These are phyloP conservation scores for Tamandua tetradactyla DNA, from an alignment of 2,797 vertebrate species.

Conservation along the genomic window DNA sequence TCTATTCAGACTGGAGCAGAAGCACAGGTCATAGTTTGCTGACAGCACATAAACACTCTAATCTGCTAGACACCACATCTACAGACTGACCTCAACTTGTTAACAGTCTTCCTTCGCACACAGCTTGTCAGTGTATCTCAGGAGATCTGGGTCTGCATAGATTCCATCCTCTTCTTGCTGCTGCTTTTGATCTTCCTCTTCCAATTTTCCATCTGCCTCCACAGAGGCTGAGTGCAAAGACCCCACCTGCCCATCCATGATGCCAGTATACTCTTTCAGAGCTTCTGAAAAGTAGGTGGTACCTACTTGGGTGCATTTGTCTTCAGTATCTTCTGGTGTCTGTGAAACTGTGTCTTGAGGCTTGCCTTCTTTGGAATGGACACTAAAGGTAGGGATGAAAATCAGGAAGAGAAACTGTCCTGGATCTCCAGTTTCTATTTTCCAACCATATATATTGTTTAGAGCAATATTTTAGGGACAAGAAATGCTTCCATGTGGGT, in stretches of 20 bases:
- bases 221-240: not conserved
- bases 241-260: not conserved
- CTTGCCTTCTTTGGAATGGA: not conserved
- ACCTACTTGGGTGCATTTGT: not conserved
- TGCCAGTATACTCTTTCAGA: not conserved
- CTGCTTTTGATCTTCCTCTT: not conserved
- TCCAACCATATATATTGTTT: no score
- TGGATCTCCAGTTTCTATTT: no score
- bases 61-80: not conserved
- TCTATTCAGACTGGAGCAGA: not conserved
- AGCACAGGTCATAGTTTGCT: not conserved
- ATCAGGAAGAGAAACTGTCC: no score
- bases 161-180: not conserved
- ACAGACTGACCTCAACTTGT: not conserved
- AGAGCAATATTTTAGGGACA: no score
- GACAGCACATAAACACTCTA: rapidly evolving
- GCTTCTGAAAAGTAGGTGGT: no score
- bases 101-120: not conserved
- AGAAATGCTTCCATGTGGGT: no score
- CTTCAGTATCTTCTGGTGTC: not conserved
- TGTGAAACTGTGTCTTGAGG: not conserved
- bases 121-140: not conserved
- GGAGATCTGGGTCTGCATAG: not conserved
- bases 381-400: not conserved
- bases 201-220: not conserved